These are phyloP conservation scores for Leptodirus hochenwartii DNA, from an alignment of 2,888 invertebrate genomes.

Conservation along the genomic window DNA sequence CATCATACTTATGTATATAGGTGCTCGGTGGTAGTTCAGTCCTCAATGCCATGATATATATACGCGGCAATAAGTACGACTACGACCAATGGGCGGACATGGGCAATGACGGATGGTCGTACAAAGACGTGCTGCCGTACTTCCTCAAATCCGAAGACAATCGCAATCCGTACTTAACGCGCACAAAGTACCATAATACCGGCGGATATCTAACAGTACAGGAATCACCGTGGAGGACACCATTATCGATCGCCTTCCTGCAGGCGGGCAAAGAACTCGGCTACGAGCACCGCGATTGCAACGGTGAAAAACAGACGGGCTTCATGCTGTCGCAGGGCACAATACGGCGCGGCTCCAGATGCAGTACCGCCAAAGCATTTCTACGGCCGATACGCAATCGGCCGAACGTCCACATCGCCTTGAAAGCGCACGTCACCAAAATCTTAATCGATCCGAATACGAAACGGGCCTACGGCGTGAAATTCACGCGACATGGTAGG, in stretches of 20 bases:
- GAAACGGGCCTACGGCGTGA: conserved; percentile 58
- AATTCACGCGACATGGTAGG: conserved; percentile 47
- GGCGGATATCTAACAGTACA: conserved; percentile 73
- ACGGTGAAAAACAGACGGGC: conserved; percentile 67
- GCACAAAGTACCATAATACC: conserved; percentile 54
- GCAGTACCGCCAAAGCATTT: conserved; percentile 79
- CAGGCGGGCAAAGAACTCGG: conserved; percentile 70
- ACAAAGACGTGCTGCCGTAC: conserved; percentile 62
- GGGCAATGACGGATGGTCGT: conserved; percentile 79
- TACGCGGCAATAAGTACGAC: conserved; percentile 70
- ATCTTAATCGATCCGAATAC: conserved; percentile 48
- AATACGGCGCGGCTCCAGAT: conserved; percentile 64
- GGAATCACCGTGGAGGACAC: conserved; percentile 69
- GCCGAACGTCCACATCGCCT: conserved; percentile 59
- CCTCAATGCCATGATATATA: conserved; percentile 83
- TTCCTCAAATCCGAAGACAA: conserved; percentile 80
- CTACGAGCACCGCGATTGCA: conserved; percentile 52
- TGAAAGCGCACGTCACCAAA: conserved; percentile 50
- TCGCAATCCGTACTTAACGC: conserved; percentile 60
- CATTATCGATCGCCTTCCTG: conserved; percentile 62
- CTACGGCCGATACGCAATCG: conserved; percentile 62
- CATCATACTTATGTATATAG: conserved; percentile 13
- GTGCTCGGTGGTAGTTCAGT: conserved; percentile 73
- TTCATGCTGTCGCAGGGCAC: conserved; percentile 71
- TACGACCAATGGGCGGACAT: conserved; percentile 73